Percentiles rank a stretch among this genome's conserved stretches.
Conservation (phyloP, 2,113 vertebrate species). For the Shinisaurus crocodilurus region DNA sequence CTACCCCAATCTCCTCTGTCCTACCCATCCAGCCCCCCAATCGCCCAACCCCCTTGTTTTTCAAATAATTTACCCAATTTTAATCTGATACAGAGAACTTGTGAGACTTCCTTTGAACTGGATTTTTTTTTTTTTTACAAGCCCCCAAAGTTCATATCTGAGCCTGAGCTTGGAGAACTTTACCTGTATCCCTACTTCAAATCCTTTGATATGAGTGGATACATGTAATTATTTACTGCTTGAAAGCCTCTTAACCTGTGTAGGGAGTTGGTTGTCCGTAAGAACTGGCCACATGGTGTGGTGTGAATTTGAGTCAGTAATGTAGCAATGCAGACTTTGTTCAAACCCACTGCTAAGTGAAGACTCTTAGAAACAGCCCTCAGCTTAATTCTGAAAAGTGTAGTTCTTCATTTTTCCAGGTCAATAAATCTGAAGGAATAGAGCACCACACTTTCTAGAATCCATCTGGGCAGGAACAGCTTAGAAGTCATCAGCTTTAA, state of each 20-base stretch:
- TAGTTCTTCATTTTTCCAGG: background rate
- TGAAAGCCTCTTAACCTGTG: background rate
- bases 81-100: background rate
- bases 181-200: background rate
- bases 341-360: background rate
- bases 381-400: background rate
- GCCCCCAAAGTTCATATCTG: background rate
- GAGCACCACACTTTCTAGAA: background rate
- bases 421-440: background rate
- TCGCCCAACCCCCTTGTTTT: background rate
- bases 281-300: background rate
- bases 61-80: background rate
- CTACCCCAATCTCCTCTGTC: background rate
- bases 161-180: background rate
- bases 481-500: background rate
- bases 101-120: background rate
- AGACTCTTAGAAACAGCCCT: background rate
- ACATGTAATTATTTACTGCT: background rate
- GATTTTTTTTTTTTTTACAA: background rate
- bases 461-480: background rate
- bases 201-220: background rate
- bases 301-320: background rate
- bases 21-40: background rate
- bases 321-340: background rate
- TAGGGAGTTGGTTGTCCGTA: background rate